Evolutionary conservation across 2,888 invertebrate species (phyloP).

Genomic region (Hetaerina titia): DNA sequence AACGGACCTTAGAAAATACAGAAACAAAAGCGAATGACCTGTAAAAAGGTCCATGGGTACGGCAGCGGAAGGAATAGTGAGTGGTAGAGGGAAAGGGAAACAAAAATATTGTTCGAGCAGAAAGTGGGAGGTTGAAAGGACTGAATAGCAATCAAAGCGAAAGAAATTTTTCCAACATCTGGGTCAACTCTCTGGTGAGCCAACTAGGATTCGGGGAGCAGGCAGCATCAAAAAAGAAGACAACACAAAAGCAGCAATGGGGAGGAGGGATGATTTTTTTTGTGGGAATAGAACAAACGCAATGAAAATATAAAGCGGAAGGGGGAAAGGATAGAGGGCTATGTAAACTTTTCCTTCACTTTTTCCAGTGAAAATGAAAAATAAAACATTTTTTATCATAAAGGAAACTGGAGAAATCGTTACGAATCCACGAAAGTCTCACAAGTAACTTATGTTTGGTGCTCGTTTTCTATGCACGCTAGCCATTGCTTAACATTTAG

Average conservation of each 20-base stretch:
- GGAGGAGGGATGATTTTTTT: not conserved
- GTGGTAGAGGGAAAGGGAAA: slow-evolving; percentile 16
- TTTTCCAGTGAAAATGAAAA: not conserved
- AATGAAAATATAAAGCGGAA: not conserved
- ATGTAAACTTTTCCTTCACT: not conserved
- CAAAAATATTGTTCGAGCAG: slow-evolving; percentile 22
- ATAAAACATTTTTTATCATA: not conserved
- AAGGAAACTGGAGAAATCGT: not conserved
- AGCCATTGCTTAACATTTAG: not conserved
- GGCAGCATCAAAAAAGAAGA: not conserved
- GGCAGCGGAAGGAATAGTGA: not conserved
- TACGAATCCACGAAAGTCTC: not conserved
- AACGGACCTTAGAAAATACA: slow-evolving; percentile 14
- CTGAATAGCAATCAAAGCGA: slow-evolving; percentile 62
- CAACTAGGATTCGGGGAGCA: slow-evolving; percentile 20
- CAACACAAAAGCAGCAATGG: not conserved
- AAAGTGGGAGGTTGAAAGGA: slow-evolving; percentile 37
- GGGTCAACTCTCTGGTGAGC: slow-evolving; percentile 54
- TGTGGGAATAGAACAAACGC: not conserved
- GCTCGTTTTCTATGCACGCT: not conserved
- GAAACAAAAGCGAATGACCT: slow-evolving; percentile 30
- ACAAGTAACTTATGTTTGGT: not conserved
- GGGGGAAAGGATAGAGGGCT: not conserved
- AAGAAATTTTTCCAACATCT: slow-evolving; percentile 52
- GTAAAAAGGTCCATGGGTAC: not conserved